phyloP scores from a whole-genome alignment of 2,113 vertebrate genomes.

The Calypte anna region DNA sequence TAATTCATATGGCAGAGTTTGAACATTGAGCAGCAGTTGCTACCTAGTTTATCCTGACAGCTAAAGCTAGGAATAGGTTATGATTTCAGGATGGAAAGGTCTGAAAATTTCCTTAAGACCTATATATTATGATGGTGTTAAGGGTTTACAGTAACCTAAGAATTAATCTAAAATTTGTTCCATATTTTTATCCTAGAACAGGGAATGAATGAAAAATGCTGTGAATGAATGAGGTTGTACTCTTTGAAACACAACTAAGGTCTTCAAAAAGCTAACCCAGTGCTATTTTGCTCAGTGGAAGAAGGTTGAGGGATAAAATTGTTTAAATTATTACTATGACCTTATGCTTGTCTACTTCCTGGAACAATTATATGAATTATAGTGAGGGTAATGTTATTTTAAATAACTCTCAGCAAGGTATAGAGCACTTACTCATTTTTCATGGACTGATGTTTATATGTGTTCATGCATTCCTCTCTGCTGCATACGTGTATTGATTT shows the following conservation, averaged over 20 bases:
- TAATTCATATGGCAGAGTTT: neutral
- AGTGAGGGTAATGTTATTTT: slow-evolving; percentile 24
- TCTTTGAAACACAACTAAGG: slow-evolving; percentile 34
- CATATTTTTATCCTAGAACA: neutral
- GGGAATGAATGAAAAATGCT: slow-evolving; percentile 9
- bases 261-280: slow-evolving; percentile 37
- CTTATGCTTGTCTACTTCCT: neutral
- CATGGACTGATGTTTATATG: neutral
- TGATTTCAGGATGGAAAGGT: neutral
- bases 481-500: neutral
- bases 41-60: neutral
- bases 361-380: slow-evolving; percentile 35
- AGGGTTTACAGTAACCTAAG: neutral
- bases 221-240: neutral
- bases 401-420: slow-evolving; percentile 53
- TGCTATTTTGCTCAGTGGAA: neutral
- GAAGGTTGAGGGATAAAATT: neutral
- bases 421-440: neutral
- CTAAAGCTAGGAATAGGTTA: neutral
- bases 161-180: neutral
- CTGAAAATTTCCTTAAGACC: neutral
- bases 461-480: neutral
- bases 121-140: neutral
- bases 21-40: neutral
- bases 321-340: slow-evolving; percentile 56